Conservation (phyloP, 1,140 invertebrate genomes). For the Saxidomus purpurata region DNA sequence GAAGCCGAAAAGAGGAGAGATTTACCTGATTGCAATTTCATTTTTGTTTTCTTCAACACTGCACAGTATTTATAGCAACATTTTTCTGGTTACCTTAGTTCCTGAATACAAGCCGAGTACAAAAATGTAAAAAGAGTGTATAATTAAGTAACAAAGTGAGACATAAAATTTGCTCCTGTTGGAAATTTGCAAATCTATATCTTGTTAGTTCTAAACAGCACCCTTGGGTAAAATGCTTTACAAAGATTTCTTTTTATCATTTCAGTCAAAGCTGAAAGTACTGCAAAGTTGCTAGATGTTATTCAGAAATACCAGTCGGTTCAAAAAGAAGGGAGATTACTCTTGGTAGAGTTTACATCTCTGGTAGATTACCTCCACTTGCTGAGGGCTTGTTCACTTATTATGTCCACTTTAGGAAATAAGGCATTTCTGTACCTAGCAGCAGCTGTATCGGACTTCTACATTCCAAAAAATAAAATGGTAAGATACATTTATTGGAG, state of each 20-base stretch:
- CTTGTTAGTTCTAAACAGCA: too few relatives aligned
- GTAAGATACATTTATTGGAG: conserved; percentile 87
- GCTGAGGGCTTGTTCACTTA: conserved; percentile 92
- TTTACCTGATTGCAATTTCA: too few relatives aligned
- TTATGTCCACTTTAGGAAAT: conserved; percentile 89
- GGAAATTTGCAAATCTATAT: too few relatives aligned
- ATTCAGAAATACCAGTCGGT: conserved; percentile 75
- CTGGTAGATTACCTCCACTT: conserved; percentile 98
- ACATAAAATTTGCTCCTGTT: too few relatives aligned
- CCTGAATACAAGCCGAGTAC: too few relatives aligned
- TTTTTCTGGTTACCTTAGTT: too few relatives aligned
- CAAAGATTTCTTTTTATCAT: conserved; percentile 62
- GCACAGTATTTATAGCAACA: too few relatives aligned
- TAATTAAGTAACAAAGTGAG: too few relatives aligned
- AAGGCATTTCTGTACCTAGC: conserved; percentile 96
- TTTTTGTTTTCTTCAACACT: too few relatives aligned
- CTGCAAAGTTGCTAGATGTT: conserved; percentile 61
- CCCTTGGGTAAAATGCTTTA: too few relatives aligned
- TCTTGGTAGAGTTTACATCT: conserved; percentile 86
- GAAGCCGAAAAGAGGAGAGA: too few relatives aligned
- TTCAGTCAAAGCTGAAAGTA: conserved; percentile 78
- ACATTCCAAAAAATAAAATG: conserved; percentile 97
- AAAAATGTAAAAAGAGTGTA: too few relatives aligned
- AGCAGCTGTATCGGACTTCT: conserved; percentile 99
- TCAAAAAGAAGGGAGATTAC: conserved; percentile 70